A percentile compares a stretch with the other conserved stretches of the same genome.
These are phyloP conservation scores for Calameuta pallipes DNA, from an alignment of 2,888 invertebrate genomes.

Conservation along the genomic window DNA sequence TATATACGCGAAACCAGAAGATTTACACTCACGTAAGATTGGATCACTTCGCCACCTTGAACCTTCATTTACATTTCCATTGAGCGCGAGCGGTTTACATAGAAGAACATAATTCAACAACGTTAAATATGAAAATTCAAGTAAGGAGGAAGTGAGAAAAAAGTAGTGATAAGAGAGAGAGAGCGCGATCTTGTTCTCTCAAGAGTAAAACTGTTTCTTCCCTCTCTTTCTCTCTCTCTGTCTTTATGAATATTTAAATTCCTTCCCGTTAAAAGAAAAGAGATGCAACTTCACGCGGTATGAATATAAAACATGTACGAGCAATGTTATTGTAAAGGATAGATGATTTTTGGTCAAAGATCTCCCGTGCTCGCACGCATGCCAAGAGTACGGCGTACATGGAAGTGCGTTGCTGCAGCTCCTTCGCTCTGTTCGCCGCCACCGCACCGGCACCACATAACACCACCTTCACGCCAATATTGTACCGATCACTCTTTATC, in stretches of 20 bases:
- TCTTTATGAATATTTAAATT: not conserved
- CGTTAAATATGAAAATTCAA: not conserved
- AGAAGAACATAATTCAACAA: not conserved
- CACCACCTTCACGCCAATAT: slow-evolving; percentile 28
- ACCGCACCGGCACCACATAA: slow-evolving; percentile 43
- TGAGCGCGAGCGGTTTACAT: not conserved
- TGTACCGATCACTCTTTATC: slow-evolving; percentile 18
- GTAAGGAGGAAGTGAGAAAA: not conserved
- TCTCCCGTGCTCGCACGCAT: not conserved
- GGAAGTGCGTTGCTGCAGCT: not conserved
- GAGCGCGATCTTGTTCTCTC: not conserved
- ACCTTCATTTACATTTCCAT: slow-evolving; percentile 37
- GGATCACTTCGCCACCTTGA: slow-evolving; percentile 33
- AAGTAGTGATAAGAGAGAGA: not conserved
- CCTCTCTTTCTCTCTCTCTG: not conserved
- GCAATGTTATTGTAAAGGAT: not conserved
- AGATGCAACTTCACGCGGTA: not conserved
- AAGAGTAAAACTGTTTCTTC: not conserved
- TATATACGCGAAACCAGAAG: not conserved
- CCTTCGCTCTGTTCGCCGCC: slow-evolving; percentile 4
- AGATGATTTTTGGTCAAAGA: not conserved
- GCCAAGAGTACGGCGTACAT: not conserved
- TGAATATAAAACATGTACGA: not conserved
- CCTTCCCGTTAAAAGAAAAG: not conserved
- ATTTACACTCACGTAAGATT: not conserved